phyloP scores from a whole-genome alignment of 2,888 invertebrate species.

The Siphlonurus alternatus region DNA sequence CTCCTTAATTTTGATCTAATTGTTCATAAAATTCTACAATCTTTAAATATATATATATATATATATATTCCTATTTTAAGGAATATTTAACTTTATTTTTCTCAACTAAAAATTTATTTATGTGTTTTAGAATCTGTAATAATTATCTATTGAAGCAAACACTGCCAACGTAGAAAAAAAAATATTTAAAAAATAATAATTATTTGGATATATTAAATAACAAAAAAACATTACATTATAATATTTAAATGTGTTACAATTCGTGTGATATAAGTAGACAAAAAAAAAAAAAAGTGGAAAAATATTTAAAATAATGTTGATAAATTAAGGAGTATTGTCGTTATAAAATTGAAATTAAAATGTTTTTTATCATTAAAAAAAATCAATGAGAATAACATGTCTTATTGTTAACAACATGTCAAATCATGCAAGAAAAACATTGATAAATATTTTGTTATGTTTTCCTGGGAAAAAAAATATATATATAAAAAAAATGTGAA shows the following conservation, averaged over 20 bases:
- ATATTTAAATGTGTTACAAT: background rate
- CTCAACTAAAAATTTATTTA: no score
- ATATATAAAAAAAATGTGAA: background rate
- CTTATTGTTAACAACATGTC: background rate
- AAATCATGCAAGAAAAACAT: background rate
- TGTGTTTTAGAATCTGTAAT: no score
- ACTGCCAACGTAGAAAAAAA: background rate
- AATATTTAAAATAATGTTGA: background rate
- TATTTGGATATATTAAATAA: background rate
- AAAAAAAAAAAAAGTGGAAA: background rate
- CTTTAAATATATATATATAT: no score
- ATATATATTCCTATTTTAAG: no score
- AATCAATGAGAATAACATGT: background rate
- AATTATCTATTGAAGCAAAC: background rate
- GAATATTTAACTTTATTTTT: no score
- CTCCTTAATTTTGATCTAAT: no score
- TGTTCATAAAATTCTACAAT: no score
- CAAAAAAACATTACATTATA: background rate
- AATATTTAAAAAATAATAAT: background rate
- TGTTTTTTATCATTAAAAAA: background rate
- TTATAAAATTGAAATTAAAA: background rate
- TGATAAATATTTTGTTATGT: background rate
- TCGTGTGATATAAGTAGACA: background rate
- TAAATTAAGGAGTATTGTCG: background rate
- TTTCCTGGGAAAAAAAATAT: background rate